Evolutionary conservation across 2,888 invertebrate genomes (phyloP).

Genomic region (Megalurothrips usitatus): DNA sequence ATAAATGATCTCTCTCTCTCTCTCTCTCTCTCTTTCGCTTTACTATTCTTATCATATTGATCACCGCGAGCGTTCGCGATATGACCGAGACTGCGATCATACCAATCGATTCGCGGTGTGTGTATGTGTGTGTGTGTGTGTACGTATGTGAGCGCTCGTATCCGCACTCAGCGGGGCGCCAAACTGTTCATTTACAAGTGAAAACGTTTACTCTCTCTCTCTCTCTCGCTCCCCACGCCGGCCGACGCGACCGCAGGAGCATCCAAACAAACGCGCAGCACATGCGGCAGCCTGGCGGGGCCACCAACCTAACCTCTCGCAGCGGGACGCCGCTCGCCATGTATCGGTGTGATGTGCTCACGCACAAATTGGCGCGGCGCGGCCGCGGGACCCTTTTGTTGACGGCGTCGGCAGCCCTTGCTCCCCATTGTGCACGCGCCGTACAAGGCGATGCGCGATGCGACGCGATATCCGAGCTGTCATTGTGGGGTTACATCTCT

Average conservation of each 20-base stretch:
- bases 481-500: not conserved
- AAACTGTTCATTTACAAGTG: constrained; percentile 2
- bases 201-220: not conserved
- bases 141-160: no score
- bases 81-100: no score
- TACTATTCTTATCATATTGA: not conserved
- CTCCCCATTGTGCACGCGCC: constrained; percentile 15
- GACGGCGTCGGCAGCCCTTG: not conserved
- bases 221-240: not conserved
- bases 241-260: not conserved
- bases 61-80: no score
- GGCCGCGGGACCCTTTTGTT: constrained; percentile 10
- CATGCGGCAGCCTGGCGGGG: not conserved
- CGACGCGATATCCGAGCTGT: no score
- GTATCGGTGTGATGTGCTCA: not conserved
- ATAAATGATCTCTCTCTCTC: constrained; percentile 2
- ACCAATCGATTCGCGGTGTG: no score
- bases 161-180: not conserved
- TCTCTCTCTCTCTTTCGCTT: constrained; percentile 17
- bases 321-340: not conserved
- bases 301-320: not conserved
- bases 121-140: no score
- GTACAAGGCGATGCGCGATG: not conserved
- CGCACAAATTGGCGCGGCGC: not conserved
- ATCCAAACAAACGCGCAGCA: not conserved